Evolutionary conservation across 2,113 vertebrate species (phyloP), one percentile per base, ranked within the genome.

Genomic region (Ciconia stormi): DNA sequence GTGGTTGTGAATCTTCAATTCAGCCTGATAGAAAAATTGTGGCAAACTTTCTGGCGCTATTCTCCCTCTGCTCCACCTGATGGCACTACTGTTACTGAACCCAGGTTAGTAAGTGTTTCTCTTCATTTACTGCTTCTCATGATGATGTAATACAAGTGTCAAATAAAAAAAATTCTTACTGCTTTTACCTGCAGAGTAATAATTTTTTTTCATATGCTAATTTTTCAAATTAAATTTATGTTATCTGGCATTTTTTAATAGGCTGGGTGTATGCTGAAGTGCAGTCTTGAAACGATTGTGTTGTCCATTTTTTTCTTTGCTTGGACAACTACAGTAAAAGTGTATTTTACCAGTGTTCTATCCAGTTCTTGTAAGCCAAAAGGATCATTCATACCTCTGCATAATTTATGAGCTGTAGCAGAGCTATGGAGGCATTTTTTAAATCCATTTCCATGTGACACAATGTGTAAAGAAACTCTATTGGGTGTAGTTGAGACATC

Each of bases 31-130:
- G 98, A 99, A 97, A 99, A 98, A 96, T 89, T 99, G 81, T 98
- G 98, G 98, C 98, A 99, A 98, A 99, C 98, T 90, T 99, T 99
- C 97, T 99, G 98, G 98, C 98, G 98, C 91, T 99, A 98, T 97
- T 98, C 98, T 97, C 98, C 98, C 42, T 98, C 98, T 63, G 96
- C 98, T 97, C 97, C 98, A 97, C 47, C 97, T 77, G 98, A 98
- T 79, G 98, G 98, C 95, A 98, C 98, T 97, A 98, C 98, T 85
- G 95, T 99, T 95, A 98, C 97, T 47, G 98, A 99, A 90, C 90
- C 98, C 74, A 98, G 98, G 98, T 98, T 95, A 97, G 97, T 92
- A 93, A 69, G 67, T 17, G 20, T 83, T 86, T 78, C 21, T 94
- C 40, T 97, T 87, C 36, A 6, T 66, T 70, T 96, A 36, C 12